Evolutionary conservation across 2,113 vertebrate genomes (phyloP).

Genomic region (Peromyscus maniculatus): DNA sequence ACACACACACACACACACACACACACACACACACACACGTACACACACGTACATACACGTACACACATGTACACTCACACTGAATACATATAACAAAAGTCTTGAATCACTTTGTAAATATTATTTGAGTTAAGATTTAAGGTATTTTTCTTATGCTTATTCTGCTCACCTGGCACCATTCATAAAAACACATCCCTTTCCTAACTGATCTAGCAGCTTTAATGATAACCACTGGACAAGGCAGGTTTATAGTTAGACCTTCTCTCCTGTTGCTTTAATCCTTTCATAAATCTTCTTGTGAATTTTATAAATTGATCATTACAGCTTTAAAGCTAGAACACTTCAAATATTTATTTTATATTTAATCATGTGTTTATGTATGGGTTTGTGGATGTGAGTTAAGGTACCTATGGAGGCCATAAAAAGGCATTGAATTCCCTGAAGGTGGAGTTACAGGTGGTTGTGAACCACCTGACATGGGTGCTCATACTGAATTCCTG

Average conservation of each 20-base stretch:
- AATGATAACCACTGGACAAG: neutral
- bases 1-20: neutral
- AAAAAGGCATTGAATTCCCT: neutral
- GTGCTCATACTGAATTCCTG: neutral
- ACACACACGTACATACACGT: no score
- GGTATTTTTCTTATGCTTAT: neutral
- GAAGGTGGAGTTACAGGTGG: neutral
- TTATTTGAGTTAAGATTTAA: neutral
- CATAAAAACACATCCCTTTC: neutral
- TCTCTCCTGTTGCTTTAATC: neutral
- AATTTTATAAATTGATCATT: neutral
- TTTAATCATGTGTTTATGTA: neutral
- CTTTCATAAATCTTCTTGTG: neutral
- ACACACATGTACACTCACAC: neutral
- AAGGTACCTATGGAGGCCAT: neutral
- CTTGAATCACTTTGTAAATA: neutral
- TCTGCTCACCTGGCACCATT: neutral
- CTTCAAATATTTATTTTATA: neutral
- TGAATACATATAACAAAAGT: neutral
- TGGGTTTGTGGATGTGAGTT: neutral
- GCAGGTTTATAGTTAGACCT: neutral
- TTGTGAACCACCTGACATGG: neutral
- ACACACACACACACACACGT: neutral
- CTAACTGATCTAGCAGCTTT: neutral
- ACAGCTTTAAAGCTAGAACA: neutral